Evolutionary conservation across 1,140 invertebrate genomes (phyloP).

Genomic region (Aphelenchoides fujianensis): DNA sequence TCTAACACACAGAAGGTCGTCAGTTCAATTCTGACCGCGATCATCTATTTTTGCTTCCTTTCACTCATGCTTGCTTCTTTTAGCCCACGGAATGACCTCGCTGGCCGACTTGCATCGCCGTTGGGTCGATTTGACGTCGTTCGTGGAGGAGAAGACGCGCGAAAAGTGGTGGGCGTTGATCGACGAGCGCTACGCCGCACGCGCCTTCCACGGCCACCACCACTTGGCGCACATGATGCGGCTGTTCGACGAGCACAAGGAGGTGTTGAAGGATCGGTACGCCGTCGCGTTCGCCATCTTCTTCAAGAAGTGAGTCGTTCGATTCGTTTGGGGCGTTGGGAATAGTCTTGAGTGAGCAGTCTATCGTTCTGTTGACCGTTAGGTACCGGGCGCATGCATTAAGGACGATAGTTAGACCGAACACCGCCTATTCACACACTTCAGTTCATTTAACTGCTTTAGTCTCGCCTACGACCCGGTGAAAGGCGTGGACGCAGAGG

Average conservation of each 20-base stretch:
- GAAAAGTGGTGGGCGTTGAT: slow-evolving; percentile 61
- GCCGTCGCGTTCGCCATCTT: slow-evolving; percentile 66
- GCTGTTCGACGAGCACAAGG: slow-evolving; percentile 65
- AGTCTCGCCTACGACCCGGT: neutral
- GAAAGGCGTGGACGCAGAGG: neutral
- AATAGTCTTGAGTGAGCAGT: too few relatives aligned
- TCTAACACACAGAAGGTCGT: too few relatives aligned
- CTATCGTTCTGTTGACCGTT: too few relatives aligned
- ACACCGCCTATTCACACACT: too few relatives aligned
- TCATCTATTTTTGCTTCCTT: too few relatives aligned
- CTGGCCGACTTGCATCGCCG: slow-evolving; percentile 25
- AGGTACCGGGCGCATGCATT: too few relatives aligned
- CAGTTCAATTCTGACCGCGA: too few relatives aligned
- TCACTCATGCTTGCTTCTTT: too few relatives aligned
- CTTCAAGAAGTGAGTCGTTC: slow-evolving; percentile 66
- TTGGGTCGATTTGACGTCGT: slow-evolving; percentile 43
- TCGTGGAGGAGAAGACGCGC: slow-evolving; percentile 23
- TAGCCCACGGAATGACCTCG: too few relatives aligned
- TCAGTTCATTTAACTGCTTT: too few relatives aligned
- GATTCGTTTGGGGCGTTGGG: slow-evolving; percentile 11
- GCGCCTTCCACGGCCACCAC: slow-evolving; percentile 65
- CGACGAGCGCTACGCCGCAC: slow-evolving; percentile 39
- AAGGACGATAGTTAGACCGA: too few relatives aligned
- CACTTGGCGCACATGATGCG: slow-evolving; percentile 65
- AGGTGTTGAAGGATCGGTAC: slow-evolving; percentile 64